These are phyloP conservation scores for Phoeniculus purpureus DNA, from an alignment of 2,797 vertebrate species.

Conservation along the genomic window DNA sequence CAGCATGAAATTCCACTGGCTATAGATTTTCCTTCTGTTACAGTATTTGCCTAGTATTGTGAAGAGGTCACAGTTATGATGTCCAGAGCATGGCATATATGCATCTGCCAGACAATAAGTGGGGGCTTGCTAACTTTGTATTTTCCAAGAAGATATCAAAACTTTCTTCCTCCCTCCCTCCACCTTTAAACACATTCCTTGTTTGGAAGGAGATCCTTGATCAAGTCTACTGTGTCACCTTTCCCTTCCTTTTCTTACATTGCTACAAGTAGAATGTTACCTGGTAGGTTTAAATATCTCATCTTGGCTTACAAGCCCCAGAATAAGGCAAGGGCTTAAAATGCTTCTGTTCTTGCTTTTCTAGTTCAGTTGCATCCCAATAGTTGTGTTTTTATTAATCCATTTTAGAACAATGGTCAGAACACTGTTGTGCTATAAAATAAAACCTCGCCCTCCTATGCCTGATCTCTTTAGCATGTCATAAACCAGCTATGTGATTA, in stretches of 20 bases:
- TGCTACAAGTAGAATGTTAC: background rate
- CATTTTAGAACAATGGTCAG: constrained; percentile 9
- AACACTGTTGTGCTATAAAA: background rate
- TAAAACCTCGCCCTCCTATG: background rate
- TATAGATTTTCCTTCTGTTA: background rate
- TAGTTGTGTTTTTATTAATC: constrained; percentile 16
- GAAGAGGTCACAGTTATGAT: background rate
- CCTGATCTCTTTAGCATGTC: background rate
- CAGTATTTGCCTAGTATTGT: background rate
- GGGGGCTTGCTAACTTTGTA: background rate
- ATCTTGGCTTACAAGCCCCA: background rate
- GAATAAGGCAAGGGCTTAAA: background rate
- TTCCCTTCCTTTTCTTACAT: background rate
- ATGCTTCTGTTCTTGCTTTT: background rate
- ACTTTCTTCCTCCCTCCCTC: background rate
- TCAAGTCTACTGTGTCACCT: background rate
- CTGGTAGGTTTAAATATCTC: background rate
- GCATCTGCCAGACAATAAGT: background rate
- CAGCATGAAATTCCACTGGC: background rate
- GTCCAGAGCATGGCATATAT: background rate
- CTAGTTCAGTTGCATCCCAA: background rate
- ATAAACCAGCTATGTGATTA: background rate
- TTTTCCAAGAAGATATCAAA: background rate
- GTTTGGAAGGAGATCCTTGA: background rate
- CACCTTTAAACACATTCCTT: background rate